phyloP scores from a whole-genome alignment of 2,888 invertebrate genomes.

The Autographa gamma region DNA sequence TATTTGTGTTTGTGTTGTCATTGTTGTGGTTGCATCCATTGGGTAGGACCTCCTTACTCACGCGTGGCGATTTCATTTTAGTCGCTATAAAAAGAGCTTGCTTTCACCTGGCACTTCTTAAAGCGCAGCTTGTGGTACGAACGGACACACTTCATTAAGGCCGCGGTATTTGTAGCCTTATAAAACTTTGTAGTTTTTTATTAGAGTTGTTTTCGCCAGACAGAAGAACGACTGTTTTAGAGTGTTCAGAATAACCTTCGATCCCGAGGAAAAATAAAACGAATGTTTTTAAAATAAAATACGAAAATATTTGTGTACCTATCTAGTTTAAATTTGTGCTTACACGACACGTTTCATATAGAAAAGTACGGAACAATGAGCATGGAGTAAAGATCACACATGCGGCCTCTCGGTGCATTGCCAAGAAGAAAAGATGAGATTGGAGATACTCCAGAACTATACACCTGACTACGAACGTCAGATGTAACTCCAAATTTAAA shows the following conservation, averaged over 20 bases:
- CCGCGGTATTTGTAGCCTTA: constrained; percentile 58
- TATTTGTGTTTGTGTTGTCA: constrained; percentile 56
- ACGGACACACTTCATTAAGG: constrained; percentile 77
- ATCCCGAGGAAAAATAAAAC: constrained; percentile 39
- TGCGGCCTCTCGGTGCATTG: constrained; percentile 75
- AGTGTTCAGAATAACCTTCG: constrained; percentile 40
- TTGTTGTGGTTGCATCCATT: constrained; percentile 73
- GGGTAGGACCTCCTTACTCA: constrained; percentile 68
- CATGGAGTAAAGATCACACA: constrained; percentile 78
- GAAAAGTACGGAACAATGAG: constrained; percentile 75
- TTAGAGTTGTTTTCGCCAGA: constrained; percentile 48
- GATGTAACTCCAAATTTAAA: constrained; percentile 21
- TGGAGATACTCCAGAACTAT: constrained; percentile 72
- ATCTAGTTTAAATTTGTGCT: constrained; percentile 74
- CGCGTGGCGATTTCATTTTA: constrained; percentile 79
- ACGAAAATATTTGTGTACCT: constrained; percentile 55
- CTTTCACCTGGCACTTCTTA: constrained; percentile 76
- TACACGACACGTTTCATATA: constrained; percentile 78
- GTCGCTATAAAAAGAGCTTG: constrained; percentile 76
- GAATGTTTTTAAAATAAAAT: constrained; percentile 48
- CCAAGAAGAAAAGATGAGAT: constrained; percentile 77
- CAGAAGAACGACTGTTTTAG: constrained; percentile 45
- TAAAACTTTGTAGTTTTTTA: constrained; percentile 64
- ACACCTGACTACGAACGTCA: constrained; percentile 60
- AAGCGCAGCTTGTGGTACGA: constrained; percentile 66